Evolutionary conservation across 2,113 vertebrate genomes (phyloP).

Genomic region (Sapayoa aenigma): DNA sequence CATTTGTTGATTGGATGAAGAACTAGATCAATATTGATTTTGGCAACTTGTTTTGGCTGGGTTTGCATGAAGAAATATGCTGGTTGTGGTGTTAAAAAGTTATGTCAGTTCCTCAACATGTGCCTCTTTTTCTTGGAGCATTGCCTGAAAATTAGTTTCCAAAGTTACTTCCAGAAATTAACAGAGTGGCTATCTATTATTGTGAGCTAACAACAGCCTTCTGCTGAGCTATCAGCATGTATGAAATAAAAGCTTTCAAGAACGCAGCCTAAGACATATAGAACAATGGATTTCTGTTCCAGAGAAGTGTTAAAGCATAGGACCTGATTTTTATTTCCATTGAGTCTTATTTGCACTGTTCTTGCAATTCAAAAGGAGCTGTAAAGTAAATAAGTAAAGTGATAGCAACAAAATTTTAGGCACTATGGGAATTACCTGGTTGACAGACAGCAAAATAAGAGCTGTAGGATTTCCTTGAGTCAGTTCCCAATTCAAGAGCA

Average conservation of each 20-base stretch:
- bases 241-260: not conserved
- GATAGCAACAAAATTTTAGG: not conserved
- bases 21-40: constrained; percentile 86
- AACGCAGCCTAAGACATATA: not conserved
- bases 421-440: not conserved
- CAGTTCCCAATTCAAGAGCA: not conserved
- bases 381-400: not conserved
- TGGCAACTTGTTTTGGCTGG: constrained; percentile 76
- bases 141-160: constrained; percentile 77
- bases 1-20: constrained; percentile 89
- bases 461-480: not conserved
- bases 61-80: constrained; percentile 77
- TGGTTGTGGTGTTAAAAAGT: constrained; percentile 86
- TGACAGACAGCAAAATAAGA: not conserved
- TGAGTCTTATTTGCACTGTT: not conserved
- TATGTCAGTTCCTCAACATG: constrained; percentile 88
- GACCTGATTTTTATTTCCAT: not conserved
- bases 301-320: not conserved
- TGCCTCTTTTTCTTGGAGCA: constrained; percentile 81
- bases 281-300: not conserved
- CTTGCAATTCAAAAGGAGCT: not conserved
- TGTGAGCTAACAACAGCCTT: constrained; percentile 19
- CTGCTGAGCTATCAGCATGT: constrained; percentile 11
- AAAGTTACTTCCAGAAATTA: constrained; percentile 81
- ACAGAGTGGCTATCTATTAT: constrained; percentile 66